Evolutionary conservation across 2,888 invertebrate genomes (phyloP), one percentile per base, ranked within the genome.

Genomic region (Eulithis prunata): DNA sequence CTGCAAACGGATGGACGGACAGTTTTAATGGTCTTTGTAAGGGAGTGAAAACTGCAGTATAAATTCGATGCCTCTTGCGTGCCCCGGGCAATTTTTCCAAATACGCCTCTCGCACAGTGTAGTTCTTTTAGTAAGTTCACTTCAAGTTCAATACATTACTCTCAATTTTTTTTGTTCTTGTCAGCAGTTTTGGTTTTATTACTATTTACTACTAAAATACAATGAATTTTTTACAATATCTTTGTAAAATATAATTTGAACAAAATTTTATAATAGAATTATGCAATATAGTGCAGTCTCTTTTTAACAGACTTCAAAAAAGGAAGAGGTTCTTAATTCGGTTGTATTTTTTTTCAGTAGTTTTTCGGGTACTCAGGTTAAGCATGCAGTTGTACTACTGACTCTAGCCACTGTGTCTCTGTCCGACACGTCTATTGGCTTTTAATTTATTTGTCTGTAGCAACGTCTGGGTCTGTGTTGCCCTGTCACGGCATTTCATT

Each of bases 21-120:
- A 83, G 82, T 87, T 88, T 89, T 88, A 91, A 90, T 90, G 88
- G 88, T 76, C 82, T 80, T 74, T 75, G 84, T 82, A 87, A 89
- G 84, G 87, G 86, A 85, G 76, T 79, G 81, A 81, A 71, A 82
- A 86, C 81, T 81, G 84, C 81, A 81, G 80, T 80, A 88, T 88
- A 88, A 82, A 87, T 89, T 88, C 75, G 76, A 68, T 75, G 78
- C 83, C 83, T 83, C 83, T 80, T 77, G 78, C 75, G 76, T 75
- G 72, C 70, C 76, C 69, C 73, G 79, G 80, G 77, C 83, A 83
- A 85, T 86, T 88, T 71, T 73, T 71, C 77, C 78, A 78, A 85
- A 84, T 77, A 77, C 78, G 77, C 74, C 81, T 78, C 71, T 78
- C 72, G 71, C 49, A 60, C n/a, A 57, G 32, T 53, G 41, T 8